Percentiles rank a stretch among this genome's conserved stretches.
Conservation (phyloP, 1,140 invertebrate species). For the Delia radicum region DNA sequence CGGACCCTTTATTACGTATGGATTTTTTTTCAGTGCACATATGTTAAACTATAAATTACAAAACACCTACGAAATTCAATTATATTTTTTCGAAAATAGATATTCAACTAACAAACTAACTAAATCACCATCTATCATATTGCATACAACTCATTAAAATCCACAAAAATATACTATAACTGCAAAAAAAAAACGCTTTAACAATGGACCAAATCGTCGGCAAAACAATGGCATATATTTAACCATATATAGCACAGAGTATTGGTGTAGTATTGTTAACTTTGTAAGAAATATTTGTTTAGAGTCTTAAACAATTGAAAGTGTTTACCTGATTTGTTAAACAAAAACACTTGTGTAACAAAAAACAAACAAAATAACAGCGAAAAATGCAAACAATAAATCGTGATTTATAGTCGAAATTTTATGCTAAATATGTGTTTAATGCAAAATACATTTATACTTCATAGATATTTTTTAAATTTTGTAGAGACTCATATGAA, state of each 20-base stretch:
- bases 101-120: neutral
- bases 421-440: neutral
- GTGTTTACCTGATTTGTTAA: slow-evolving; percentile 20
- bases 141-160: neutral
- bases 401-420: neutral
- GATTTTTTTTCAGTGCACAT: too few species aligned
- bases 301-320: neutral
- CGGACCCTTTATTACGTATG: too few species aligned
- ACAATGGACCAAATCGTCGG: neutral
- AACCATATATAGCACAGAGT: neutral
- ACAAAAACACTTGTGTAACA: slow-evolving; percentile 6
- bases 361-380: neutral
- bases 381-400: neutral
- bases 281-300: neutral
- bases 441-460: neutral
- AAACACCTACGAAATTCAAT: neutral
- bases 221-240: neutral
- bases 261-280: neutral
- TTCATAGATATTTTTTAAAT: neutral
- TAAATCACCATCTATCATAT: neutral
- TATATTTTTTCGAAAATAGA: neutral
- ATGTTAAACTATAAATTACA: neutral
- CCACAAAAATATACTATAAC: neutral
- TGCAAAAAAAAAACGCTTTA: neutral
- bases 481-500: neutral